Conservation (phyloP, 2,797 vertebrate species). For the Platyrinchus mystaceus region DNA sequence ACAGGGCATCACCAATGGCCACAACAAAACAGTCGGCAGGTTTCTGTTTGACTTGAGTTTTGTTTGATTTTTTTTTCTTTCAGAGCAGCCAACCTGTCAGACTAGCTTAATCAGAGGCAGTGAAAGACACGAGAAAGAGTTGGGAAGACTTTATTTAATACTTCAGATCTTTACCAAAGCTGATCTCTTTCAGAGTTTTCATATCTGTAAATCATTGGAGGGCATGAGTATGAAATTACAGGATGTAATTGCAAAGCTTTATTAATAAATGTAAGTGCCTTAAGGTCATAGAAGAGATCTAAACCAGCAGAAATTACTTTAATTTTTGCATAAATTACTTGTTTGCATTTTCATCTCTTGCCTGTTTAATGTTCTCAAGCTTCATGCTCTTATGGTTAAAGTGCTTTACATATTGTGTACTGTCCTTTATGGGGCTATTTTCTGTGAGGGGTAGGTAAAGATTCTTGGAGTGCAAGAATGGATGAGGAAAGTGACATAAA, state of each 20-base stretch:
- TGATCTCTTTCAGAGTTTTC: background rate
- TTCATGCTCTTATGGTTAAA: background rate
- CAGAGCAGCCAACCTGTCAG: background rate
- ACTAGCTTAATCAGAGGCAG: background rate
- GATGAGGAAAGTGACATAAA: background rate
- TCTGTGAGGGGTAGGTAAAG: background rate
- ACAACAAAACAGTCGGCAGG: background rate
- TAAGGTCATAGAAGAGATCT: background rate
- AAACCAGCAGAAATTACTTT: background rate
- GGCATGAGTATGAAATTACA: background rate
- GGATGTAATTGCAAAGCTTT: background rate
- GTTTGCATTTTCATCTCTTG: background rate
- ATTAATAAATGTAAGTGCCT: background rate
- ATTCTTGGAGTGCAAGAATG: background rate
- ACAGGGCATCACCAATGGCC: accelerated
- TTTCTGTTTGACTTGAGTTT: background rate
- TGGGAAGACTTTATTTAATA: background rate
- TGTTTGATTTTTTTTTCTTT: background rate
- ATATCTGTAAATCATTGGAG: background rate
- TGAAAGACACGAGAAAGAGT: background rate
- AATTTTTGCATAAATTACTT: background rate
- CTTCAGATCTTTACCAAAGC: background rate
- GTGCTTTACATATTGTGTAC: background rate
- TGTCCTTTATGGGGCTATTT: background rate
- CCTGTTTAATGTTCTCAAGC: background rate